Conservation (phyloP, 2,797 vertebrate species). For the Coilia nasus region DNA sequence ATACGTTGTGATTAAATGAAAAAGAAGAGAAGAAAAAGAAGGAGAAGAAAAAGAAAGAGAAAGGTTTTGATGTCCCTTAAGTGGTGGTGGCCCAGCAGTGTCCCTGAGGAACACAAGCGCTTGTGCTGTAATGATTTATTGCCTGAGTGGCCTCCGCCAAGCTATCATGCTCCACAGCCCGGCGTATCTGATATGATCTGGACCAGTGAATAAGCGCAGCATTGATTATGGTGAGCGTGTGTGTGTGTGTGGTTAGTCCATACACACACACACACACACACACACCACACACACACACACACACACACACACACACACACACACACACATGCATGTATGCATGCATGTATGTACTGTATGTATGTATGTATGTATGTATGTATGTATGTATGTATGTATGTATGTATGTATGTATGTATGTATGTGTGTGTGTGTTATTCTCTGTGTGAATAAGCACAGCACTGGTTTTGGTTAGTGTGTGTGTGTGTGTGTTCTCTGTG, state of each 20-base stretch:
- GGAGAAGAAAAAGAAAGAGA: background rate
- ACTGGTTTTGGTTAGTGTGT: background rate
- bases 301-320: no score
- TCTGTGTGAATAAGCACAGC: background rate
- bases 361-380: background rate
- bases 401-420: constrained; percentile 5
- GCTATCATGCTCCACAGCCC: background rate
- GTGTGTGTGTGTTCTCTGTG: no score
- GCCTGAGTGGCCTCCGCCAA: no score
- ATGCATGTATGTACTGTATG: background rate
- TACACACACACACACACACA: no score
- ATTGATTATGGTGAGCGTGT: no score
- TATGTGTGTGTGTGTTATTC: constrained; percentile 3
- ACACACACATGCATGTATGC: background rate
- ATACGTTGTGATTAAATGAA: no score
- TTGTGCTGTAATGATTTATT: no score
- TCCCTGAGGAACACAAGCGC: background rate
- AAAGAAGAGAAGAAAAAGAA: no score
- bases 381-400: background rate
- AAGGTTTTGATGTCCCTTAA: background rate
- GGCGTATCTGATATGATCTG: background rate
- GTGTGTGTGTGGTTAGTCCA: no score
- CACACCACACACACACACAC: no score
- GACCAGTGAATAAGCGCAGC: background rate
- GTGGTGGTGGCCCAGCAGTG: background rate